Evolutionary conservation across 2,888 invertebrate species (phyloP).

Genomic region (Lottia gigantea): DNA sequence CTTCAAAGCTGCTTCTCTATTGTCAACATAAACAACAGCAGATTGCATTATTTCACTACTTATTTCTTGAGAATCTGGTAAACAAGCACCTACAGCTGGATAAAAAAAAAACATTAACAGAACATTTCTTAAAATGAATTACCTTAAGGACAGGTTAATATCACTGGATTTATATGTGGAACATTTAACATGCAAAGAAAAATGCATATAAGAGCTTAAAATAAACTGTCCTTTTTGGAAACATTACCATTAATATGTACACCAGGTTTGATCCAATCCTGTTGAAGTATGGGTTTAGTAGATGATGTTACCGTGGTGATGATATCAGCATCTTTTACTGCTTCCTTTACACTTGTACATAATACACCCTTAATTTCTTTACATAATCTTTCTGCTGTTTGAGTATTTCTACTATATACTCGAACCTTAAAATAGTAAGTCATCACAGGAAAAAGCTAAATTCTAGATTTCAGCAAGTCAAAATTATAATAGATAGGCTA

Average conservation of each 20-base stretch:
- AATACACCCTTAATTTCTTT: slow-evolving; percentile 54
- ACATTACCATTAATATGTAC: slow-evolving; percentile 75
- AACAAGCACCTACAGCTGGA: slow-evolving; percentile 74
- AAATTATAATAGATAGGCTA: too few relatives aligned
- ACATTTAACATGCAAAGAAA: too few relatives aligned
- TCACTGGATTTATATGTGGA: too few relatives aligned
- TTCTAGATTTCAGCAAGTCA: too few relatives aligned
- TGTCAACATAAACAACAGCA: slow-evolving; percentile 73
- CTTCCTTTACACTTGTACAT: slow-evolving; percentile 68
- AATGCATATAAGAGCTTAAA: background rate
- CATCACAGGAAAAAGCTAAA: too few relatives aligned
- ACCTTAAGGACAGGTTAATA: too few relatives aligned
- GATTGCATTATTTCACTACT: slow-evolving; percentile 71
- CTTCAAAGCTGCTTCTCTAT: slow-evolving; percentile 70
- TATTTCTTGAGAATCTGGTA: slow-evolving; percentile 72
- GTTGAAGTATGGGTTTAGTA: slow-evolving; percentile 70
- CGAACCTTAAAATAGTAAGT: slow-evolving; percentile 54
- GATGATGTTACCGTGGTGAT: slow-evolving; percentile 75
- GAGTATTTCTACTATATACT: slow-evolving; percentile 72
- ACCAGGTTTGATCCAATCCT: slow-evolving; percentile 71
- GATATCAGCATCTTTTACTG: slow-evolving; percentile 74
- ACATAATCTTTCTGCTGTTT: slow-evolving; percentile 63
- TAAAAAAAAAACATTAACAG: slow-evolving; percentile 5
- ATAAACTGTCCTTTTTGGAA: too few relatives aligned
- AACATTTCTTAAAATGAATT: too few relatives aligned